Base-by-base conservation (phyloP, 2,888 invertebrate species). In the Agonopterix arenella region DNA sequence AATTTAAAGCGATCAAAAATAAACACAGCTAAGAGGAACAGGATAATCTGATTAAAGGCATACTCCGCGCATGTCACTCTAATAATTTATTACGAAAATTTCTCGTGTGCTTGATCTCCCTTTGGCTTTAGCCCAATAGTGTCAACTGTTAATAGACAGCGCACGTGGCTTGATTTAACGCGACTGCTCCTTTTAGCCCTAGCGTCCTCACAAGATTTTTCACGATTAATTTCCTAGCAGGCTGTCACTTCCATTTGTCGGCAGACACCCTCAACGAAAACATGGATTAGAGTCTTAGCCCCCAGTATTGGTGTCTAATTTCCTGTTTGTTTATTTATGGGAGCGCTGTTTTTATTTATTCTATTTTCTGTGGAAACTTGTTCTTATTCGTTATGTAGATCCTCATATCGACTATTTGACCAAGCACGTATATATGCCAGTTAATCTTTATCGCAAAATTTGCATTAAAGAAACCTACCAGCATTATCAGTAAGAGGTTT, bases 211-310 rank as follows among this genome's bases (percentile, higher is more conserved):
- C 71, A 11, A 79, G 80, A 84, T 84, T 86, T 84, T 86, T 82
- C 85, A 81, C 82, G 82, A 85, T 85, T 84, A 85, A 86, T 86
- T 84, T 78, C 79, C 75, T 78, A 73, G 75, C 71, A 77, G 71
- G 36, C 80, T 84, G 85, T 86, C 88, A 84, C 71, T 84, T 70
- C 77, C 84, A 88, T 85, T 86, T 83, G 85, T 76, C 76, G 78
- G 71, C 80, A 76, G 73, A 67, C 81, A 75, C 83, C 84, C 85
- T 83, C 74, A 75, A 85, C 82, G 80, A 81, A 84, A 84, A 84
- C 81, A 82, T 62, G 85, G 85, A 84, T 88, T 86, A 88, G 70
- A 68, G 68, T 60, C 59, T 80, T 79, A 84, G 79, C 78, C 77
- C 70, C 74, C 64, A 75, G 69, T 72, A 71, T 70, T 73, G 69